phyloP scores from a whole-genome alignment of 2,113 vertebrate genomes.

The Microtus montanus region DNA sequence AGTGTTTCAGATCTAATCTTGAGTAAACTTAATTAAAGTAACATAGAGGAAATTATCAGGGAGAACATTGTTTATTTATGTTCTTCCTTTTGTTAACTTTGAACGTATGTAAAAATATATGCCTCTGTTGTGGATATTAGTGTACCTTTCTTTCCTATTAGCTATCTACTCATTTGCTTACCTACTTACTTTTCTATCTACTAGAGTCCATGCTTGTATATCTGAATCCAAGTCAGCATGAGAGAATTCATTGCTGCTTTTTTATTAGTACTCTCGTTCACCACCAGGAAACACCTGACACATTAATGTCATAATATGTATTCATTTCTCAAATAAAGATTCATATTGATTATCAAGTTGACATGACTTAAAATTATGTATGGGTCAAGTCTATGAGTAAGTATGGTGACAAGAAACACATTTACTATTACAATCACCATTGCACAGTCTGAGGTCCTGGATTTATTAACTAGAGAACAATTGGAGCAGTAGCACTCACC shows the following conservation, averaged over 20 bases:
- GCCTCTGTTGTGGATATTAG: too few species aligned
- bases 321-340: neutral
- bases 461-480: neutral
- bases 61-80: too few species aligned
- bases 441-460: neutral
- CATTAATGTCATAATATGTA: neutral
- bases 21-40: too few species aligned
- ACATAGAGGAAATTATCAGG: too few species aligned
- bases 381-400: neutral
- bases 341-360: neutral
- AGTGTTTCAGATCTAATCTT: too few species aligned
- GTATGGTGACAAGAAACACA: too few species aligned
- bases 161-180: neutral
- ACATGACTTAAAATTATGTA: neutral
- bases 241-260: neutral
- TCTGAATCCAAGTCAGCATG: neutral
- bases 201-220: neutral
- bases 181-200: neutral
- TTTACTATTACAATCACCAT: neutral
- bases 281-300: neutral
- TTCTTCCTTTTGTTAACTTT: too few species aligned
- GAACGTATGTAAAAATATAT: too few species aligned
- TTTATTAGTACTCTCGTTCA: neutral
- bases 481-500: too few species aligned
- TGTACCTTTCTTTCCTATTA: too few species aligned